Evolutionary conservation across 2,888 invertebrate genomes (phyloP), one percentile per base, ranked within the genome.

Genomic region (Abscondita cerata): DNA sequence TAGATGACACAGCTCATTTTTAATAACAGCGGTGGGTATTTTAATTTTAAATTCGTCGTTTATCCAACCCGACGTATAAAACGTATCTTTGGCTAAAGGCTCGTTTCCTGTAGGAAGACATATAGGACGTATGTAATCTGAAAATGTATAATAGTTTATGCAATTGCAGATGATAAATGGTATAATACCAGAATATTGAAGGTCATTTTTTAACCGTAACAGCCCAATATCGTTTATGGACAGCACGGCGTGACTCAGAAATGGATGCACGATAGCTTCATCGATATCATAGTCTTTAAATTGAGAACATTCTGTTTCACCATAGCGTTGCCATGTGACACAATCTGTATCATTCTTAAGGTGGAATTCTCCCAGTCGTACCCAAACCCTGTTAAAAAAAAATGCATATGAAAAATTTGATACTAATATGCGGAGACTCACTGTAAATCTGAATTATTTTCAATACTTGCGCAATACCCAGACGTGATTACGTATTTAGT

Each of bases 221-320:
- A 41, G 13, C 1, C 41, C 41, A 41, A 41, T 41, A 18, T 41
- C n/a, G 41, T 41, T 41, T 6, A 41, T 11, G 16, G 41, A 41
- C 11, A 16, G 3, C 9, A 41, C 5, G 13, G 12, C 41, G 3
- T 4, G 13, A 41, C 13, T 41, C 6, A 8, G 13, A 16, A 41
- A 41, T 3, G 41, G 41, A 13, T 41, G 41, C 2, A 13, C 16
- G 1, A 41, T 13, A 8, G 5, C 11, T 13, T 41, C 41, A 8
- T 41, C 41, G 8, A 41, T 41, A 12, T 41, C 3, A 13, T 16
- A 41, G 12, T 41, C 41, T 41, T 41, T 18, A 16, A 16, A 18
- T 8, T 41, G 41, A 18, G 8, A 16, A 41, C 41, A 41, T 8
- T 41, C 41, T 13, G 13, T 11, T 18, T 16, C 13, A 15, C 16